phyloP scores from a whole-genome alignment of 2,797 vertebrate genomes.

The Helicolenus hilgendorfi region DNA sequence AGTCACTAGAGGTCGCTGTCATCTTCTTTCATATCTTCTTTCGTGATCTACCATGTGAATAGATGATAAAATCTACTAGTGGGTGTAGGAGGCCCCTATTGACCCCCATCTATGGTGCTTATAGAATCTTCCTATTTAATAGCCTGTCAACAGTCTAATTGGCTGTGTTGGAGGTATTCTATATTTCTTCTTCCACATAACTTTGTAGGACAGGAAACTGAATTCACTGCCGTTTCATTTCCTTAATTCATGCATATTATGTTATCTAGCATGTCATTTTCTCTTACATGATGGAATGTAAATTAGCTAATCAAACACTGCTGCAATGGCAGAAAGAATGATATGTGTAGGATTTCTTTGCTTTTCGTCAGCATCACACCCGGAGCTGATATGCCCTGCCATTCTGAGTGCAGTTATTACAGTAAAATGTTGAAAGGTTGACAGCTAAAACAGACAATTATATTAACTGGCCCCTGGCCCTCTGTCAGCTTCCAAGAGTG shows the following conservation, averaged over 20 bases:
- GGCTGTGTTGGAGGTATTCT: background rate
- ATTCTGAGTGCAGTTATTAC: slow-evolving; percentile 61
- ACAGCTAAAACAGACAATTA: slow-evolving; percentile 76
- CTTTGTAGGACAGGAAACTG: background rate
- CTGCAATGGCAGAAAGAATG: slow-evolving; percentile 2
- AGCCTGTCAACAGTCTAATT: no score
- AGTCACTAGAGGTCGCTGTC: no score
- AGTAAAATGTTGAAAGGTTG: slow-evolving; percentile 69
- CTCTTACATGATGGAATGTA: slow-evolving; percentile 1
- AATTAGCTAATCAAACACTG: slow-evolving; percentile 38
- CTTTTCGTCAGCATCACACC: slow-evolving; percentile 46
- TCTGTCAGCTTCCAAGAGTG: slow-evolving; percentile 62
- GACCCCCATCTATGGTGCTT: no score
- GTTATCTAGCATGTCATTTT: slow-evolving; percentile 14
- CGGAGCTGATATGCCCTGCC: slow-evolving; percentile 53
- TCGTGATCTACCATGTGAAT: no score
- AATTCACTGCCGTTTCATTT: background rate
- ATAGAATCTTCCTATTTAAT: no score
- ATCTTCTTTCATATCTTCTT: no score
- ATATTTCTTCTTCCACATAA: background rate
- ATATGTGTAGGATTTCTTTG: slow-evolving; percentile 17
- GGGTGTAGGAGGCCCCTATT: no score
- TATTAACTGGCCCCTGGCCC: slow-evolving; percentile 68
- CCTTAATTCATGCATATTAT: slow-evolving; percentile 15
- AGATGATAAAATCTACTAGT: no score